Percentiles rank a stretch among this genome's conserved stretches.
phyloP scores from a whole-genome alignment of 2,888 invertebrate species.

The Dynastes hyllus region DNA sequence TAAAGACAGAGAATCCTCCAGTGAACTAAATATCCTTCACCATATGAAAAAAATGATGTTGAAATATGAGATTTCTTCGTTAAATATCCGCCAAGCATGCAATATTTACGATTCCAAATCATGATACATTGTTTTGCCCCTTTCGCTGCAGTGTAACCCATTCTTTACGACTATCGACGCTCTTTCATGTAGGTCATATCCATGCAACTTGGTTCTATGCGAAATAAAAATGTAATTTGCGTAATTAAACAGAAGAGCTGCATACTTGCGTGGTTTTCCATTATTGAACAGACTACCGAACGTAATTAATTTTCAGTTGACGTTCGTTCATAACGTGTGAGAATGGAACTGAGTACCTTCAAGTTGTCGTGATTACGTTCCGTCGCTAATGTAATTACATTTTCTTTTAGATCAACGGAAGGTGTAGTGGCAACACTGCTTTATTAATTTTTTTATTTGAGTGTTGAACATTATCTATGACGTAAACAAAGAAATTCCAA shows the following conservation, averaged over 20 bases:
- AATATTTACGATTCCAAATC: neutral
- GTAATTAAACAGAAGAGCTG: slow-evolving; percentile 61
- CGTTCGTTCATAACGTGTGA: slow-evolving; percentile 30
- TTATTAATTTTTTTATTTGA: slow-evolving; percentile 24
- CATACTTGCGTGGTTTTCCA: slow-evolving; percentile 57
- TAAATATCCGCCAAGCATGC: neutral
- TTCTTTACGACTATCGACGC: neutral
- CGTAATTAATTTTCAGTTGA: slow-evolving; percentile 58
- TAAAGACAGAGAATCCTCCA: too few species aligned
- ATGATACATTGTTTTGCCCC: neutral
- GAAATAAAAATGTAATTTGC: slow-evolving; percentile 61
- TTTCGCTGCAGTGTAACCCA: neutral
- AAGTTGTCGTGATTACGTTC: slow-evolving; percentile 39
- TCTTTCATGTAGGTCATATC: slow-evolving; percentile 29
- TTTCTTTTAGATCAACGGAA: slow-evolving; percentile 11
- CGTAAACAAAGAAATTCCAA: too few species aligned
- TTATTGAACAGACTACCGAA: slow-evolving; percentile 59
- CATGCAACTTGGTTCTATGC: slow-evolving; percentile 8
- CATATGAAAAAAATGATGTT: too few species aligned
- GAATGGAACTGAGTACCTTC: slow-evolving; percentile 5
- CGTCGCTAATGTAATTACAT: slow-evolving; percentile 42
- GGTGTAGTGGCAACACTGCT: neutral
- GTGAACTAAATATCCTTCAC: too few species aligned
- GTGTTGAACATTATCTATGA: neutral
- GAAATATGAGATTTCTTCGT: slow-evolving; percentile 5